Percentiles rank a stretch among this genome's conserved stretches.
Evolutionary conservation across 2,113 vertebrate genomes (phyloP).

Genomic region (Syrmaticus mikado): DNA sequence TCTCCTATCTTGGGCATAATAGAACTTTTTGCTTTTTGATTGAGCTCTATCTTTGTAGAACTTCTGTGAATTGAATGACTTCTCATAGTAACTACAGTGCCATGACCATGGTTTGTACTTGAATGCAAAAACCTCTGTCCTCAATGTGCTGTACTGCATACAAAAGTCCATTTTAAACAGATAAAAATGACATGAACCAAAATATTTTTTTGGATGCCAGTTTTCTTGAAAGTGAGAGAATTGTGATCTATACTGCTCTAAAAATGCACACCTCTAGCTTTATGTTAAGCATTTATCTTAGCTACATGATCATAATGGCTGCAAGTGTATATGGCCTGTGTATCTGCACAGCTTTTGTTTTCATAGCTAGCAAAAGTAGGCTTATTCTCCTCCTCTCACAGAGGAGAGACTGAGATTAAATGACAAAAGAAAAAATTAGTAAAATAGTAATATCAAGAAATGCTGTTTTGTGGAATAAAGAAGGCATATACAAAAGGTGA

Average conservation of each 20-base stretch:
- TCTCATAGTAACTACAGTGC: neutral
- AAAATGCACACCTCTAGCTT: neutral
- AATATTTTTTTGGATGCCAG: neutral
- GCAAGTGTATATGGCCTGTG: neutral
- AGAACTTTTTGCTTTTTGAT: neutral
- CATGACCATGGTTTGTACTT: neutral
- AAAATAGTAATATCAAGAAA: neutral
- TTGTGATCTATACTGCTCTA: neutral
- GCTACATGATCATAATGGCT: neutral
- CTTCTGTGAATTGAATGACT: neutral
- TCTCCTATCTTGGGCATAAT: neutral
- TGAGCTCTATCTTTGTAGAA: neutral
- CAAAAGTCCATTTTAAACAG: neutral
- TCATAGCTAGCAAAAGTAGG: neutral
- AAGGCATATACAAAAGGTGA: neutral
- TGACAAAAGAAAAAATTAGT: neutral
- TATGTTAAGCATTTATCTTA: neutral
- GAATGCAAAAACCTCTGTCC: neutral
- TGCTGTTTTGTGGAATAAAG: fast-evolving
- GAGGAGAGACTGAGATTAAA: neutral
- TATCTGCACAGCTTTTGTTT: neutral
- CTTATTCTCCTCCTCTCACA: neutral
- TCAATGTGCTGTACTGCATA: neutral
- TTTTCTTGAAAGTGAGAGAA: neutral
- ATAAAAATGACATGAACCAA: neutral